Conservation (phyloP, 2,797 vertebrate species). For the Gallirallus australis region DNA sequence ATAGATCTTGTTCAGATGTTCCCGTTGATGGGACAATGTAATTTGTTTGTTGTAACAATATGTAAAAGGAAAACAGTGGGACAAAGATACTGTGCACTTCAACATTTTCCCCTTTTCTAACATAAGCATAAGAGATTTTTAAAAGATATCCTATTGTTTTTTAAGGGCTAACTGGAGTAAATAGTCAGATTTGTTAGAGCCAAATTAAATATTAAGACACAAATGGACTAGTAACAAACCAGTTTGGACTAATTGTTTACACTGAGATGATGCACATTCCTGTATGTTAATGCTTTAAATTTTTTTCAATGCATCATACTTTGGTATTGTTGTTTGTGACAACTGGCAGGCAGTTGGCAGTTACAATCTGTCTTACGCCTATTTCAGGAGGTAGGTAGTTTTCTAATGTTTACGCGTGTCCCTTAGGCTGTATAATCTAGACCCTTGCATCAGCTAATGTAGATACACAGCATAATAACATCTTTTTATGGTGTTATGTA, state of each 20-base stretch:
- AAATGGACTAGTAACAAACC: neutral
- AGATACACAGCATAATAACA: neutral
- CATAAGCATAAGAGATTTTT: neutral
- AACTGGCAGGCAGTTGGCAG: neutral
- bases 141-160: neutral
- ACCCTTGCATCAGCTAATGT: constrained; percentile 5
- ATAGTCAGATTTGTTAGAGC: neutral
- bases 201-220: neutral
- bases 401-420: neutral
- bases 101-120: neutral
- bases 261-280: neutral
- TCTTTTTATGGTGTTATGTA: neutral
- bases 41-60: constrained; percentile 2
- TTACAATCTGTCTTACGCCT: neutral
- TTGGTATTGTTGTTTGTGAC: neutral
- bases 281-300: neutral
- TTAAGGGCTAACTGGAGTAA: neutral
- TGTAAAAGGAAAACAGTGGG: constrained; percentile 1
- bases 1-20: constrained; percentile 71
- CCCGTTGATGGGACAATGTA: constrained; percentile 49
- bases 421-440: constrained; percentile 15
- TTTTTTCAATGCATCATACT: neutral
- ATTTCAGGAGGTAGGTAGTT: neutral
- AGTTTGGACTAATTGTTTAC: neutral
- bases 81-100: constrained; percentile 7